Evolutionary conservation across 2,797 vertebrate species (phyloP).

Genomic region (Lepidocolaptes lacrymiger): DNA sequence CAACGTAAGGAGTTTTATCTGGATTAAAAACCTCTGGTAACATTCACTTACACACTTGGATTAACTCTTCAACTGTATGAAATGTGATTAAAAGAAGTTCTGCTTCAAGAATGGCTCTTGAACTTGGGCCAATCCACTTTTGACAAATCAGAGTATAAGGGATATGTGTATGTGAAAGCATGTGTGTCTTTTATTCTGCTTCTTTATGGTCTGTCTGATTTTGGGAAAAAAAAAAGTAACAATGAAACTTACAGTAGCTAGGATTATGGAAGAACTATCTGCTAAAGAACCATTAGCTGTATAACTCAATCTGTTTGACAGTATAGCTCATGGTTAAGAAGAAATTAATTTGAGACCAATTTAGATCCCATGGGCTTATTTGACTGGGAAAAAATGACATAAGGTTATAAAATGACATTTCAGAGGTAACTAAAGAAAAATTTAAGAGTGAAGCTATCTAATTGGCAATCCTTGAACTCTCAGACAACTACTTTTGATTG

Average conservation of each 20-base stretch:
- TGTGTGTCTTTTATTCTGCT: neutral
- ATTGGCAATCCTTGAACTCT: neutral
- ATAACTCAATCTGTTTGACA: neutral
- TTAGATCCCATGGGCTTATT: neutral
- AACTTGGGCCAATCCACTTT: neutral
- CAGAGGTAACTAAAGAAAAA: neutral
- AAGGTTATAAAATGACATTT: neutral
- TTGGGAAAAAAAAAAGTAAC: neutral
- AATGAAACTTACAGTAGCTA: neutral
- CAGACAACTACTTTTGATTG: neutral
- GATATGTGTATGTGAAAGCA: neutral
- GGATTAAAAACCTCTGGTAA: slow-evolving; percentile 18
- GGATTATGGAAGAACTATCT: slow-evolving; percentile 3
- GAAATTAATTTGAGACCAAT: neutral
- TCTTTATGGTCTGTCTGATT: slow-evolving; percentile 1
- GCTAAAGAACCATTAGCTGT: neutral
- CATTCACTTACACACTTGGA: slow-evolving; percentile 10
- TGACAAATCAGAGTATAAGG: neutral
- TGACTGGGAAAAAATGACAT: neutral
- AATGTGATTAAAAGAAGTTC: slow-evolving; percentile 53
- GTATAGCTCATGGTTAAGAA: neutral
- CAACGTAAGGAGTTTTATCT: neutral
- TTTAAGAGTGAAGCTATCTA: neutral
- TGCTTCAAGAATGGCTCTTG: slow-evolving; percentile 47
- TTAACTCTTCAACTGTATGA: neutral